Conservation (phyloP, 2,113 vertebrate species). For the Phrynocephalus versicolor region DNA sequence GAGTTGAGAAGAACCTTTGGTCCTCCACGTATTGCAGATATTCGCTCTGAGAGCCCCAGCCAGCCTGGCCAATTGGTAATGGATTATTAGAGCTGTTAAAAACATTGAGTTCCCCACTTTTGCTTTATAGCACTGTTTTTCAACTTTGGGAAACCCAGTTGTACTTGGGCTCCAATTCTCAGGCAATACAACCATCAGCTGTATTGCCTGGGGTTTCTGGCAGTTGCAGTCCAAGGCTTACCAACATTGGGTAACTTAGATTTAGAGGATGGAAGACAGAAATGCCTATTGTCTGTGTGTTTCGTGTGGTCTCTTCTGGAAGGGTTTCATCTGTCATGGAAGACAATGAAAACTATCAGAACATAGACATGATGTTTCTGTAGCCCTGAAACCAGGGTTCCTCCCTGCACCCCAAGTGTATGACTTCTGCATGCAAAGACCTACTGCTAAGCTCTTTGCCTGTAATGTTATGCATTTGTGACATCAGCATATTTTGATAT, state of each 20-base stretch:
- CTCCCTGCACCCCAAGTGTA: neutral
- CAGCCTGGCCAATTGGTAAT: neutral
- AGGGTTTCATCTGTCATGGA: neutral
- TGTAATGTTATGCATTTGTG: neutral
- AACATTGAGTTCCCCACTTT: neutral
- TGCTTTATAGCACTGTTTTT: neutral
- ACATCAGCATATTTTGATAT: neutral
- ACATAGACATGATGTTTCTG: neutral
- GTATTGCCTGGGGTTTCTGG: too few species aligned
- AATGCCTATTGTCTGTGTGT: neutral
- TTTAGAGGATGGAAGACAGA: neutral
- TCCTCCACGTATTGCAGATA: neutral
- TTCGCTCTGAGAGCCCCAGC: neutral
- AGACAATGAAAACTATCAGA: neutral
- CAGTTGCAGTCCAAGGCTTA: too few species aligned
- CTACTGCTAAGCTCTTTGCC: neutral
- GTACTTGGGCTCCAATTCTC: too few species aligned
- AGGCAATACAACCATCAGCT: too few species aligned
- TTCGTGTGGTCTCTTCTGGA: neutral
- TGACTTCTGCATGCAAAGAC: accelerated
- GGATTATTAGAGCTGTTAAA: neutral
- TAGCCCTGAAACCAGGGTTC: neutral
- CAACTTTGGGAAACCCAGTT: too few species aligned
- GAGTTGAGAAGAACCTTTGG: neutral
- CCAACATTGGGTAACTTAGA: too few species aligned